A percentile compares a stretch with the other conserved stretches of the same genome.
Conservation (phyloP, 2,797 vertebrate genomes). For the Micrastur ruficollis region DNA sequence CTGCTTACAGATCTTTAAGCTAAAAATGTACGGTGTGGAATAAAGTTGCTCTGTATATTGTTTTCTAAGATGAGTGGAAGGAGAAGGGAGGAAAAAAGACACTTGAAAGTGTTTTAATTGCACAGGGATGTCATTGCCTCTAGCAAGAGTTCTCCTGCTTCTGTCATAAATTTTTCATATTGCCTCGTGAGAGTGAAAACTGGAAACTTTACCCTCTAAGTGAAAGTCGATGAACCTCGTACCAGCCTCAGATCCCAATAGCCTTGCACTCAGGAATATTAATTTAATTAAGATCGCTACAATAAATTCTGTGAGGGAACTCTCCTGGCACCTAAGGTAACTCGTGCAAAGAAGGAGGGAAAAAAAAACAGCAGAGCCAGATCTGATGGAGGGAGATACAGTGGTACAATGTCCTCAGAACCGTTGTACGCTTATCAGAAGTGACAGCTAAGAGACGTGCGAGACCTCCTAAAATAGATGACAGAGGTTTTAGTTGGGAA, state of each 20-base stretch:
- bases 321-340: slow-evolving; percentile 28
- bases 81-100: slow-evolving; percentile 18
- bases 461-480: background rate
- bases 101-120: slow-evolving; percentile 72
- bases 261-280: slow-evolving; percentile 66
- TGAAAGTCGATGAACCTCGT: slow-evolving; percentile 67
- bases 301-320: slow-evolving; percentile 57
- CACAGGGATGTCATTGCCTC: slow-evolving; percentile 60
- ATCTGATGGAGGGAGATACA: background rate
- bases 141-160: slow-evolving; percentile 56
- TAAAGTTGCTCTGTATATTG: slow-evolving; percentile 33
- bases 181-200: slow-evolving; percentile 60
- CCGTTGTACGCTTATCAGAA: background rate
- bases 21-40: background rate
- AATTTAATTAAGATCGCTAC: slow-evolving; percentile 74
- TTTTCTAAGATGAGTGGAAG: slow-evolving; percentile 29
- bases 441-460: background rate
- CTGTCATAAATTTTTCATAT: slow-evolving; percentile 72
- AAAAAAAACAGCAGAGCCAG: background rate
- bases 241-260: slow-evolving; percentile 56
- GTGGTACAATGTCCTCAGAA: background rate
- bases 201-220: slow-evolving; percentile 67
- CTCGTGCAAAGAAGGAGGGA: background rate
- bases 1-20: slow-evolving; percentile 30
- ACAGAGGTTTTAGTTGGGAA: background rate